Percentiles rank a stretch among this genome's conserved stretches.
Conservation (phyloP, 2,113 vertebrate species). For the Odocoileus virginianus region DNA sequence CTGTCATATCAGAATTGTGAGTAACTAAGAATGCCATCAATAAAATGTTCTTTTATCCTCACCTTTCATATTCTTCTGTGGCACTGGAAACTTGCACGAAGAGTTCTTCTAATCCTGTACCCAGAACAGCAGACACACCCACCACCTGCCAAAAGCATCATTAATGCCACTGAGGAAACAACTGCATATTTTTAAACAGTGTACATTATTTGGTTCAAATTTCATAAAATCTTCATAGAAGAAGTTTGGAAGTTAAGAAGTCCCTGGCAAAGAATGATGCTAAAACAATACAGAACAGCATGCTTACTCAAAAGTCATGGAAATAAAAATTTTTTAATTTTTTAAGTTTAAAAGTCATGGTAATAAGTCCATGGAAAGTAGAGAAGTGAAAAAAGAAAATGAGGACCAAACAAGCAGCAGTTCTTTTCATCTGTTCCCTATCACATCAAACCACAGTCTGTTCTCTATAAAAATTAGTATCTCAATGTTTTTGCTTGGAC, state of each 20-base stretch:
- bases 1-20: background rate
- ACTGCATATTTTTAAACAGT: background rate
- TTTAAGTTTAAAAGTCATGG: background rate
- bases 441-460: background rate
- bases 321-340: background rate
- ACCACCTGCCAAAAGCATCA: conserved; percentile 87
- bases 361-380: background rate
- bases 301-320: background rate
- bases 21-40: background rate
- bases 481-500: background rate
- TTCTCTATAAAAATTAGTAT: background rate
- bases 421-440: background rate
- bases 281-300: background rate
- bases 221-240: background rate
- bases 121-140: conserved; percentile 92
- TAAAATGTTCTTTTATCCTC: conserved; percentile 46
- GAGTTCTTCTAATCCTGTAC: conserved; percentile 91
- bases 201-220: background rate
- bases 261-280: background rate
- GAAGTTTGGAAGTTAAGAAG: background rate
- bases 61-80: conserved; percentile 93
- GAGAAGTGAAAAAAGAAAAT: background rate
- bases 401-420: background rate
- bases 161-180: background rate
- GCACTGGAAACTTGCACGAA: conserved; percentile 90